Percentiles rank a stretch among this genome's conserved stretches.
These are phyloP conservation scores for Epistrophella euchroma DNA, from an alignment of 2,888 invertebrate genomes.

Conservation along the genomic window DNA sequence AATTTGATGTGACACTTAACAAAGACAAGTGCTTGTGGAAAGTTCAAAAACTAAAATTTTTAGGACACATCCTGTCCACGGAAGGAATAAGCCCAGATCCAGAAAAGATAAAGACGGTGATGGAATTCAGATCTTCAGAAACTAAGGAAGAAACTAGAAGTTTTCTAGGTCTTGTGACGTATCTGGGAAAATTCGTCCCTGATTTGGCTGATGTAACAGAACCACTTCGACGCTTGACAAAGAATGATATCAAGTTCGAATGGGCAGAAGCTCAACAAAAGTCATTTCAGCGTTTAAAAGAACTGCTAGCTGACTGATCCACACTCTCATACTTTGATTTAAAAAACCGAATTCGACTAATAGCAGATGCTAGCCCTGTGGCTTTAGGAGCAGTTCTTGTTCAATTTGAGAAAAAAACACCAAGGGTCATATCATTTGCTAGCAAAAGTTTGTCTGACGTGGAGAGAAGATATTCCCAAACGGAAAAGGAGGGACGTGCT, in stretches of 20 bases:
- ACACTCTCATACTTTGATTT: slow-evolving; percentile 78
- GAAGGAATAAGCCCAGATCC: slow-evolving; percentile 58
- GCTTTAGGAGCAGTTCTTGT: slow-evolving; percentile 78
- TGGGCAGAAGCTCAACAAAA: slow-evolving; percentile 77
- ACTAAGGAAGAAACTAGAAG: slow-evolving; percentile 77
- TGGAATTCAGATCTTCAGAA: slow-evolving; percentile 73
- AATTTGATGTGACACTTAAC: slow-evolving; percentile 77
- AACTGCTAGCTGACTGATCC: slow-evolving; percentile 34
- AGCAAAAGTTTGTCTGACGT: slow-evolving; percentile 80
- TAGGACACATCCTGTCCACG: slow-evolving; percentile 65
- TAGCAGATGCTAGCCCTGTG: slow-evolving; percentile 80
- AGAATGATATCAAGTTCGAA: slow-evolving; percentile 76
- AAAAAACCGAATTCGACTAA: slow-evolving; percentile 77
- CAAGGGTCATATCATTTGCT: slow-evolving; percentile 80
- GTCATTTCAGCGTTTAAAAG: slow-evolving; percentile 77
- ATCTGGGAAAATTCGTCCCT: slow-evolving; percentile 77
- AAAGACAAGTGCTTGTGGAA: slow-evolving; percentile 75
- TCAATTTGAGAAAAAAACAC: slow-evolving; percentile 74
- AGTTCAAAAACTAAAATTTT: slow-evolving; percentile 61
- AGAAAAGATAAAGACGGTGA: slow-evolving; percentile 70
- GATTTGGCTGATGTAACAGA: slow-evolving; percentile 76
- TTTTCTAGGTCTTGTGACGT: slow-evolving; percentile 79
- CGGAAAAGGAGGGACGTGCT: slow-evolving; percentile 47
- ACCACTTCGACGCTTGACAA: slow-evolving; percentile 78
- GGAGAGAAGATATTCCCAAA: slow-evolving; percentile 77